Conservation (phyloP, 2,888 invertebrate genomes). For the Drosophila acutilabella region DNA sequence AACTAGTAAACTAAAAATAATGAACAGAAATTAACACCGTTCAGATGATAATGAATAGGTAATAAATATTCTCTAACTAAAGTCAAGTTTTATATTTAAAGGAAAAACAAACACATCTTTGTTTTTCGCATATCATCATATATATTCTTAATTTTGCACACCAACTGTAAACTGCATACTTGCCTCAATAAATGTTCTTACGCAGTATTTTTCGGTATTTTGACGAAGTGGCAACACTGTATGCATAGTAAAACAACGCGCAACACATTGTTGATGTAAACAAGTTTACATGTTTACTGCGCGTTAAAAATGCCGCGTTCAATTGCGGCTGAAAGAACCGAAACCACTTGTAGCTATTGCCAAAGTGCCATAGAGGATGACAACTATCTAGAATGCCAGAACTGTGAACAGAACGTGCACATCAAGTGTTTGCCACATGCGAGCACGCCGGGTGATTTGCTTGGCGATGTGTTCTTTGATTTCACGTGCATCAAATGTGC, state of each 20-base stretch:
- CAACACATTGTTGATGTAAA: constrained; percentile 31
- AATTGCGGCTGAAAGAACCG: constrained; percentile 4
- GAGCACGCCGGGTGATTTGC: constrained; percentile 89
- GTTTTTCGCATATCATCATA: too few relatives aligned
- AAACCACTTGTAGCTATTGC: constrained; percentile 56
- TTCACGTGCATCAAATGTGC: constrained; percentile 90
- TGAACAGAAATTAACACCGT: too few relatives aligned
- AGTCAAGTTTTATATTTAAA: too few relatives aligned
- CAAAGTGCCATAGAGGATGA: constrained; percentile 70
- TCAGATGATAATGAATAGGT: too few relatives aligned
- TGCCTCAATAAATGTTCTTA: neutral
- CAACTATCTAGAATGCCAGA: constrained; percentile 87
- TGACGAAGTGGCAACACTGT: constrained; percentile 31
- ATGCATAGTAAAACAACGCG: constrained; percentile 2
- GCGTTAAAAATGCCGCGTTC: constrained; percentile 24
- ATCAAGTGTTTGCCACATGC: constrained; percentile 88
- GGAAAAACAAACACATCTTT: too few relatives aligned
- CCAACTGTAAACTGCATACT: constrained; percentile 10
- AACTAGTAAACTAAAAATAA: too few relatives aligned
- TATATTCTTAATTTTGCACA: neutral
- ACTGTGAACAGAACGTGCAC: constrained; percentile 88
- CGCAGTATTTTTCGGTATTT: constrained; percentile 32
- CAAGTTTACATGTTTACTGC: constrained; percentile 31
- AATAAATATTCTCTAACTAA: too few relatives aligned
- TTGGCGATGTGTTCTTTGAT: constrained; percentile 91